These are phyloP conservation scores for Phytoseiulus persimilis DNA, from an alignment of 2,888 invertebrate genomes.

Conservation along the genomic window DNA sequence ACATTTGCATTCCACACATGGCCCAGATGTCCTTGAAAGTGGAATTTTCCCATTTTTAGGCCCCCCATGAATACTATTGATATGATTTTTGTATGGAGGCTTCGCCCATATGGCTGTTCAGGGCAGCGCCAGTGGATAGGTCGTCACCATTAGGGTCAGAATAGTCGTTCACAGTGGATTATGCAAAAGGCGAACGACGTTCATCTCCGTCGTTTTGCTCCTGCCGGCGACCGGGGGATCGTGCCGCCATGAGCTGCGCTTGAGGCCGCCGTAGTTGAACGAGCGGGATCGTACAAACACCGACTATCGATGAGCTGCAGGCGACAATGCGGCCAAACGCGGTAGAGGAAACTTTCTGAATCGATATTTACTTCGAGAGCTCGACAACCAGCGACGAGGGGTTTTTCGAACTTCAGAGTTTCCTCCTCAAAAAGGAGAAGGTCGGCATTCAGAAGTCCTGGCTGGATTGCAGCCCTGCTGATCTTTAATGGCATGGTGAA, in stretches of 20 bases:
- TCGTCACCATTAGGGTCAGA: background rate
- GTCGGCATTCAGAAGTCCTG: no score
- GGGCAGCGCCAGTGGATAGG: background rate
- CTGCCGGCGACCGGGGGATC: background rate
- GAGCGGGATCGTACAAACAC: no score
- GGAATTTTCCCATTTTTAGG: background rate
- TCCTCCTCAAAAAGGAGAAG: no score
- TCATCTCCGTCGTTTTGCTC: background rate
- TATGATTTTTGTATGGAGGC: background rate
- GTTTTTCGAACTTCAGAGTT: no score
- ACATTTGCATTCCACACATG: background rate
- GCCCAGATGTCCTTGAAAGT: background rate
- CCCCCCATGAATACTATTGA: background rate
- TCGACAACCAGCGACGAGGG: no score
- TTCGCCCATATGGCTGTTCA: background rate
- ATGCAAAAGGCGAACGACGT: background rate
- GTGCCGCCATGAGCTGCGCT: no score
- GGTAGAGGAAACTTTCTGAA: no score
- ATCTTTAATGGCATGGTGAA: background rate
- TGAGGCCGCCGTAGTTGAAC: no score
- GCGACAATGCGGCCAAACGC: no score
- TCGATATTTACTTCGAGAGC: no score
- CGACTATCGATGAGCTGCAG: no score
- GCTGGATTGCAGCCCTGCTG: no score
- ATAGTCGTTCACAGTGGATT: background rate